These are phyloP conservation scores for Hoplostethus mediterraneus DNA, from an alignment of 2,797 vertebrate species.

Conservation along the genomic window DNA sequence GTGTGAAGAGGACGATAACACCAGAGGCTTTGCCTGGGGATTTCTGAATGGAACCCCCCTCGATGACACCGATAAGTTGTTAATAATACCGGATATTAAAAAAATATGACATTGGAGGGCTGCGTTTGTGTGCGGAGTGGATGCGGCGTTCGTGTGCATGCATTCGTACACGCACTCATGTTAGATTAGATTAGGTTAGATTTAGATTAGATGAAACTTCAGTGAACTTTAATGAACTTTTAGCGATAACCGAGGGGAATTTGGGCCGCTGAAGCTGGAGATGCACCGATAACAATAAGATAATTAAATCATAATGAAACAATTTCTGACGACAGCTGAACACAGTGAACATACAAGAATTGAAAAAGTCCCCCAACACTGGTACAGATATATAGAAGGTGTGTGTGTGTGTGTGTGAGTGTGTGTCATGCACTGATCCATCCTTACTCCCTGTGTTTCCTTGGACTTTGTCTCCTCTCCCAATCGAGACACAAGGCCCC, in stretches of 20 bases:
- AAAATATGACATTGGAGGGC: background rate
- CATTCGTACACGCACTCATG: too few relatives aligned
- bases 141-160: constrained; percentile 6
- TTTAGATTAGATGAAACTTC: too few relatives aligned
- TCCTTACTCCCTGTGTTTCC: constrained; percentile 35
- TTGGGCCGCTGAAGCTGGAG: too few relatives aligned
- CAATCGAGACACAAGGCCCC: constrained; percentile 29
- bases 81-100: constrained; percentile 19
- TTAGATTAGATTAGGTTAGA: background rate
- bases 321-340: too few relatives aligned
- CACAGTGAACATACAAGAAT: too few relatives aligned
- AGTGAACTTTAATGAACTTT: too few relatives aligned
- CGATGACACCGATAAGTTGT: constrained; percentile 18
- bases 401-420: background rate
- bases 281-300: too few relatives aligned
- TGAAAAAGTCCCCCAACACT: too few relatives aligned
- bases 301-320: too few relatives aligned
- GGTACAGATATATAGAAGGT: too few relatives aligned
- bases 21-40: background rate
- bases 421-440: constrained; percentile 1
- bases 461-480: background rate
- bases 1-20: constrained; percentile 10
- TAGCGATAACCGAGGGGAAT: too few relatives aligned
- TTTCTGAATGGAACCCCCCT: background rate
- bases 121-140: constrained; percentile 11